These are phyloP conservation scores for Sinocyclocheilus rhinocerous DNA, from an alignment of 2,113 vertebrate genomes.

Conservation along the genomic window DNA sequence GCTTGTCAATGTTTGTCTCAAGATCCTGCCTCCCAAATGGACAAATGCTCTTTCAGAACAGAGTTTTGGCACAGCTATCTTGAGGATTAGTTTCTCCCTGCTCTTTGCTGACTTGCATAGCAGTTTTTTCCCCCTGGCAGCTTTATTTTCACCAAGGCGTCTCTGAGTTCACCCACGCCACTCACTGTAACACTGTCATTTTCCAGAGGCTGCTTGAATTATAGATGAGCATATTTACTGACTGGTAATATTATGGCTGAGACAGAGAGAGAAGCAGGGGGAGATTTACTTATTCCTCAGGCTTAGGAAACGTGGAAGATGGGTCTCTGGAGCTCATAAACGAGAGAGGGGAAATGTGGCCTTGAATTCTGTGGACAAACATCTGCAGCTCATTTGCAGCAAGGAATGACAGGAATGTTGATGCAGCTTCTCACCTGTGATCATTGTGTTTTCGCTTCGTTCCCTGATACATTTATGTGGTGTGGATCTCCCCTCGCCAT, in stretches of 20 bases:
- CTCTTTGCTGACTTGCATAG: slow-evolving; percentile 16
- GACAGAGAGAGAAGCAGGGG: slow-evolving; percentile 15
- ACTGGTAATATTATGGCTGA: slow-evolving; percentile 37
- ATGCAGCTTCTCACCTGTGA: neutral
- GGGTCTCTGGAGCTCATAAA: slow-evolving; percentile 36
- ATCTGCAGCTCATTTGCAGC: slow-evolving; percentile 22
- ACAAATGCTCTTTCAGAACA: slow-evolving; percentile 4
- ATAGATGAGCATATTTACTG: slow-evolving; percentile 61
- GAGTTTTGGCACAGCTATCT: neutral
- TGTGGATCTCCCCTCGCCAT: neutral
- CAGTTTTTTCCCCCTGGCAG: neutral
- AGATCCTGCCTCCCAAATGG: neutral
- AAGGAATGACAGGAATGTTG: neutral
- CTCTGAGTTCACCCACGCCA: slow-evolving; percentile 13
- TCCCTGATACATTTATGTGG: neutral
- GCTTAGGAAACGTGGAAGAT: neutral
- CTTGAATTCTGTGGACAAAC: slow-evolving; percentile 12
- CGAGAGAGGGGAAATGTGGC: neutral
- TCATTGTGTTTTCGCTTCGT: slow-evolving; percentile 12
- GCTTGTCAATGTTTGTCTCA: neutral
- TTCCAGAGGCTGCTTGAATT: slow-evolving; percentile 54
- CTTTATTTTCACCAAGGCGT: neutral
- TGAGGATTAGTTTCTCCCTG: neutral
- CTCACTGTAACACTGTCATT: slow-evolving; percentile 53
- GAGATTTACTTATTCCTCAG: slow-evolving; percentile 21